These are phyloP conservation scores for Incurvaria masculella DNA, from an alignment of 2,888 invertebrate species.

Conservation along the genomic window DNA sequence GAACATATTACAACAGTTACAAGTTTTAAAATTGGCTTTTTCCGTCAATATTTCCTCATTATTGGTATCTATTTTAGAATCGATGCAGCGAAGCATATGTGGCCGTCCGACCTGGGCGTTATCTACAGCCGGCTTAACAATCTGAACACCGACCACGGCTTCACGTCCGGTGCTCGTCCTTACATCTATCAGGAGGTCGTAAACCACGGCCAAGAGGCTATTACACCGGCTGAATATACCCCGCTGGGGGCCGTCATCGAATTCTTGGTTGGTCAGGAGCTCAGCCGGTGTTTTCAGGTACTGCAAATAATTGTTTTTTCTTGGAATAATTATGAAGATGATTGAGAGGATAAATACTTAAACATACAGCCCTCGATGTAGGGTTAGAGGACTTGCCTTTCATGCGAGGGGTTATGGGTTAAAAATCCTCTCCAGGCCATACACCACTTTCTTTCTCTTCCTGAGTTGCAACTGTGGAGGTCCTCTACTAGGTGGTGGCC, in stretches of 20 bases:
- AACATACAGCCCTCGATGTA: background rate
- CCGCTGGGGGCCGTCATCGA: conserved; percentile 67
- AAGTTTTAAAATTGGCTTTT: conserved; percentile 3
- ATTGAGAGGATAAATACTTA: background rate
- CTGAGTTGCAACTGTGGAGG: background rate
- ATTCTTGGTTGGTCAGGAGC: conserved; percentile 48
- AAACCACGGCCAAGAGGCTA: conserved; percentile 51
- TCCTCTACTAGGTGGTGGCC: background rate
- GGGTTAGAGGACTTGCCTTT: background rate
- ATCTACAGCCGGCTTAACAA: conserved; percentile 60
- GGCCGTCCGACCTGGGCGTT: conserved; percentile 65
- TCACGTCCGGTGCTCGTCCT: conserved; percentile 55
- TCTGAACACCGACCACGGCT: conserved; percentile 60
- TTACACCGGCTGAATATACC: conserved; percentile 45
- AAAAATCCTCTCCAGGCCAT: too few relatives aligned
- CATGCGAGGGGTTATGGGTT: background rate
- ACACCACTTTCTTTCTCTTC: too few relatives aligned
- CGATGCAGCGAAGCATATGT: conserved; percentile 76
- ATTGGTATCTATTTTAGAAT: conserved; percentile 44
- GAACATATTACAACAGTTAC: background rate
- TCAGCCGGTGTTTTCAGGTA: background rate
- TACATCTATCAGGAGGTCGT: conserved; percentile 72
- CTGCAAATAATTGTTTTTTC: background rate
- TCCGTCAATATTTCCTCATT: conserved; percentile 3
- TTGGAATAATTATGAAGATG: background rate